phyloP scores from a whole-genome alignment of 2,113 vertebrate genomes.

The Clarias magur region DNA sequence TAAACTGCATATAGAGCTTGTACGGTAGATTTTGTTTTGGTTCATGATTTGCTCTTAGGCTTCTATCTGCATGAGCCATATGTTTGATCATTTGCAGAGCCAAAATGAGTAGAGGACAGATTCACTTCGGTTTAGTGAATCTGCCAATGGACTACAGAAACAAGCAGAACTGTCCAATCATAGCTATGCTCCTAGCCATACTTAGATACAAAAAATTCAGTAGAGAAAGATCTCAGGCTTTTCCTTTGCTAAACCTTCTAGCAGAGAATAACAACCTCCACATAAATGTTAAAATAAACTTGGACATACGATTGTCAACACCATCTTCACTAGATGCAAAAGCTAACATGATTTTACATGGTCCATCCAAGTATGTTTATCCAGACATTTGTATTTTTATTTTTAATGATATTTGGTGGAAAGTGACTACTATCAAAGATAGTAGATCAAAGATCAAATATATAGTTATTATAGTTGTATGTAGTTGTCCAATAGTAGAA shows the following conservation, averaged over 20 bases:
- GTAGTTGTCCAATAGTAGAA: not conserved
- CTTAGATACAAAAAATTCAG: not conserved
- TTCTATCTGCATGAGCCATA: not conserved
- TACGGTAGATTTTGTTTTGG: not conserved
- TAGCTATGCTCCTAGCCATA: not conserved
- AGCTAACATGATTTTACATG: not conserved
- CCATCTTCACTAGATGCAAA: not conserved
- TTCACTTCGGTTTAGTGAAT: not conserved
- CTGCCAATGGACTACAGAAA: constrained; percentile 9
- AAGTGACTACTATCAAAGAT: not conserved
- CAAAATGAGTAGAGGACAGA: constrained; percentile 4
- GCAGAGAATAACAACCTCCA: not conserved
- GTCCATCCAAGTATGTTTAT: not conserved
- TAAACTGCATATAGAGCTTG: not conserved
- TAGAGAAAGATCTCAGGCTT: not conserved
- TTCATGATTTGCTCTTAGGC: constrained; percentile 4
- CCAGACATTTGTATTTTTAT: not conserved
- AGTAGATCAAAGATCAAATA: not conserved
- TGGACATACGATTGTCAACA: not conserved
- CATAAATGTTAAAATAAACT: not conserved
- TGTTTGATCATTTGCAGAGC: not conserved
- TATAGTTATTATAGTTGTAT: not conserved
- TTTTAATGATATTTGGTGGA: not conserved
- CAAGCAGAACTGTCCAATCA: not conserved
- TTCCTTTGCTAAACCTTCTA: not conserved